Conservation (phyloP, 2,888 invertebrate genomes). For the Bruchidius siliquastri region DNA sequence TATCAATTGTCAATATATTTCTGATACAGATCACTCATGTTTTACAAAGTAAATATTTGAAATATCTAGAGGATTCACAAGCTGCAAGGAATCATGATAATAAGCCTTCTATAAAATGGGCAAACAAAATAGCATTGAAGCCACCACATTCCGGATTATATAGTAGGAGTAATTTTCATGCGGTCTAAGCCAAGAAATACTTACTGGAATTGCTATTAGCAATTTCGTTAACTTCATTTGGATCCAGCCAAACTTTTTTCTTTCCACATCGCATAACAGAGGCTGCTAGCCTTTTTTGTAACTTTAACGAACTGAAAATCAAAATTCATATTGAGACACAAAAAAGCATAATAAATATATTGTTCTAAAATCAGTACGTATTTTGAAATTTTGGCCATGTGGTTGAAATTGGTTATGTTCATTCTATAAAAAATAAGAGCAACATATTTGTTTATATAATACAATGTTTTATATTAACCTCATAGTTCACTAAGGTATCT, state of each 20-base stretch:
- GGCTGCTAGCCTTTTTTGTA: constrained; percentile 99
- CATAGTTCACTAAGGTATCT: neutral
- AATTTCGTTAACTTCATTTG: constrained; percentile 99
- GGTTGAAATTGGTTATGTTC: neutral
- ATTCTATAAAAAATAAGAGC: neutral
- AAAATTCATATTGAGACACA: neutral
- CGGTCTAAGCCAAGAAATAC: constrained; percentile 48
- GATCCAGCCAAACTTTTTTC: constrained; percentile 99
- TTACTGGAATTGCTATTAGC: constrained; percentile 98
- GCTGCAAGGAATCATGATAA: too few species aligned
- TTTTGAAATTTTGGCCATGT: neutral
- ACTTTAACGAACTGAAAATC: constrained; percentile 74
- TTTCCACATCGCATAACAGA: constrained; percentile 98
- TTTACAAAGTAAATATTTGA: too few species aligned
- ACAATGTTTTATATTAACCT: neutral
- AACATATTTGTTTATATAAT: neutral
- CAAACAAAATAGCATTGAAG: too few species aligned
- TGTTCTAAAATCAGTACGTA: neutral
- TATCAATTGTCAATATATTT: too few species aligned
- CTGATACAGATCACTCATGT: too few species aligned
- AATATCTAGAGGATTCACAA: too few species aligned
- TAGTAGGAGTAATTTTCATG: too few species aligned
- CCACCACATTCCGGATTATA: too few species aligned
- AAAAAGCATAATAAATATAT: neutral
- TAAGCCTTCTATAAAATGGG: too few species aligned